These are phyloP conservation scores for Typhlomys cinereus DNA, from an alignment of 2,113 vertebrate species.

Conservation along the genomic window DNA sequence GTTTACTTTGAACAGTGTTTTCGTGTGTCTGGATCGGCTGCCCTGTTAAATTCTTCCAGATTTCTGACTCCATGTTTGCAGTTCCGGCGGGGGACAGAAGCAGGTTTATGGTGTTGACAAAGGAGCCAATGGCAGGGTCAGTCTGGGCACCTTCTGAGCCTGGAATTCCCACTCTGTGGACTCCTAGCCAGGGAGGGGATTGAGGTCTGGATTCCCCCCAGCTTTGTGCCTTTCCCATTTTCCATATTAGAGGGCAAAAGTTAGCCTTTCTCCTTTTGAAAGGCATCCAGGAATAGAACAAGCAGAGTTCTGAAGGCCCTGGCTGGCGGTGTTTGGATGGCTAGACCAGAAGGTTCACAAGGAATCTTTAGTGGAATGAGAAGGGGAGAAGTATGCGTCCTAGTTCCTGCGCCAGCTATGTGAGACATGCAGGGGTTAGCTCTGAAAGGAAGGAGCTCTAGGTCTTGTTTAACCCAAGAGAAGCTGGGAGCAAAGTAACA, in stretches of 20 bases:
- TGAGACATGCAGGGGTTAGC: no score
- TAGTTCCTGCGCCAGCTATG: not conserved
- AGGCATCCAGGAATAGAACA: not conserved
- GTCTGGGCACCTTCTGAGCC: not conserved
- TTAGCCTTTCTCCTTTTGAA: slow-evolving; percentile 37
- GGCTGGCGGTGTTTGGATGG: slow-evolving; percentile 6
- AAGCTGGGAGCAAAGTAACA: not conserved
- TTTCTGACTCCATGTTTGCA: slow-evolving; percentile 72
- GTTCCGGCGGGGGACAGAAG: slow-evolving; percentile 32
- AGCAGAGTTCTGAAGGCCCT: not conserved
- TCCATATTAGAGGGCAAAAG: slow-evolving; percentile 67
- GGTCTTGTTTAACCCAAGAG: not conserved
- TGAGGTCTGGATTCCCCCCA: not conserved
- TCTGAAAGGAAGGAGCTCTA: not conserved
- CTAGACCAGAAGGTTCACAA: slow-evolving; percentile 51
- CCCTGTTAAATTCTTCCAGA: slow-evolving; percentile 78
- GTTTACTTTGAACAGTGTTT: slow-evolving; percentile 77
- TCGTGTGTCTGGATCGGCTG: slow-evolving; percentile 67
- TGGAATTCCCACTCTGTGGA: slow-evolving; percentile 47
- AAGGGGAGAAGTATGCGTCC: slow-evolving; percentile 12
- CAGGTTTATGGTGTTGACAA: slow-evolving; percentile 46
- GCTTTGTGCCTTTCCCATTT: not conserved
- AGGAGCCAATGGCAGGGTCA: not conserved
- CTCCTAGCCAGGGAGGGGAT: not conserved
- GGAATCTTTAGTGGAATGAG: slow-evolving; percentile 53